Percentiles rank a stretch among this genome's conserved stretches.
Conservation (phyloP, 2,888 invertebrate species). For the Eubasilissa splendida region DNA sequence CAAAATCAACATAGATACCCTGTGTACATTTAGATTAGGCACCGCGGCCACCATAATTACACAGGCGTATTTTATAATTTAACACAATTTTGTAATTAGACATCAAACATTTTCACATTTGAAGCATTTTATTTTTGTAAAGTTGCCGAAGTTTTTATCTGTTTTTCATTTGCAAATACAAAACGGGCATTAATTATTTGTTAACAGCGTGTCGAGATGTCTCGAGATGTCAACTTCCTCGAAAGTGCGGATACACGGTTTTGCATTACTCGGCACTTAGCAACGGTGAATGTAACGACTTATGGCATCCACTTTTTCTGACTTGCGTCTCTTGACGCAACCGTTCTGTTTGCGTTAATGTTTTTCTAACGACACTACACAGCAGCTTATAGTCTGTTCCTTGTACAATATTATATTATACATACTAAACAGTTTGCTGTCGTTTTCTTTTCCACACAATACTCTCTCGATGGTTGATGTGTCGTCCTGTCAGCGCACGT, state of each 20-base stretch:
- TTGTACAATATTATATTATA: too few species aligned
- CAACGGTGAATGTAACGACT: constrained; percentile 6
- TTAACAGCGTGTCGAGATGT: constrained; percentile 9
- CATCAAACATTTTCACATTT: too few species aligned
- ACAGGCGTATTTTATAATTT: not conserved
- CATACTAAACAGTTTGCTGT: too few species aligned
- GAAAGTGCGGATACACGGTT: constrained; percentile 1
- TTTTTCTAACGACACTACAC: too few species aligned
- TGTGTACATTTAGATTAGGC: not conserved
- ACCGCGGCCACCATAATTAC: not conserved
- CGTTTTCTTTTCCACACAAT: too few species aligned
- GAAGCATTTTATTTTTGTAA: too few species aligned
- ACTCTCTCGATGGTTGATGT: too few species aligned
- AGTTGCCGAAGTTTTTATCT: too few species aligned
- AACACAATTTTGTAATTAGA: not conserved
- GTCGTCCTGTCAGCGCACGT: not conserved
- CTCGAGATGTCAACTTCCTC: not conserved
- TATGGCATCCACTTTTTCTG: not conserved
- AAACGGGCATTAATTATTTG: not conserved
- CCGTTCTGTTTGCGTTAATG: not conserved
- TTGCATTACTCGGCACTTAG: constrained; percentile 15
- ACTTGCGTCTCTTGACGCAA: not conserved
- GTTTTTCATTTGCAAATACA: too few species aligned
- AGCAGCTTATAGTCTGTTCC: too few species aligned
- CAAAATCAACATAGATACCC: not conserved